Base-by-base conservation (phyloP, 37 sponge, comb jelly and placozoan genomes). In the Ianthella basta region DNA sequence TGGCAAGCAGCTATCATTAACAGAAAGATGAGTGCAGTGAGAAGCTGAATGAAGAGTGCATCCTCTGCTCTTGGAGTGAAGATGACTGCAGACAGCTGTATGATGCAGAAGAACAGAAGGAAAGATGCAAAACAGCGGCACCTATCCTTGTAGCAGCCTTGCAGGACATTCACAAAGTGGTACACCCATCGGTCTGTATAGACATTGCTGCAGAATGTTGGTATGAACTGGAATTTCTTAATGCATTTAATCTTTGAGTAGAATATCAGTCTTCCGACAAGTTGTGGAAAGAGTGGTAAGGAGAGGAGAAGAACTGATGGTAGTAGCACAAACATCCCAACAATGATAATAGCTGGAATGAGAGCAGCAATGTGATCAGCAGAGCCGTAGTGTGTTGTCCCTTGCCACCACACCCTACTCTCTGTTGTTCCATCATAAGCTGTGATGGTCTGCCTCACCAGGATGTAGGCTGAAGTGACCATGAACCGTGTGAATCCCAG, bases 401-500 rank as follows among this genome's bases (percentile, higher is more conserved):
- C 73, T 14, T 72, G 38, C 37, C 41, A 72, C 13, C 36, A 72
- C 8, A 32, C 73, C 10, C 32, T 19, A 34, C 19, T 20, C 19
- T 13, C 12, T 18, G 18, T 18, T 20, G 18, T 57, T 15, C 39
- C 19, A 19, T 72, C 30, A 10, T 12, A 34, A 37, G 40, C 73
- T 10, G 14, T 34, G 8, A 72, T 13, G 12, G 13, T 33, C 18
- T 72, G 13, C 36, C 14, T 10, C 12, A 21, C 19, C 41, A 72
- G 36, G 19, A 33, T 72, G 73, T 15, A 15, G 8, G 73, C 36
- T 30, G 73, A 33, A 34, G 20, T 38, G 13, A 19, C 18, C 37
- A 72, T 37, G 14, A 34, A 72, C 20, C 73, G 73, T 8, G 73
- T 37, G 41, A 72, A 72, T 32, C 40, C 73, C 12, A 72, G 41